These are phyloP conservation scores for Nerophis lumbriciformis DNA, from an alignment of 2,113 vertebrate species.

Conservation along the genomic window DNA sequence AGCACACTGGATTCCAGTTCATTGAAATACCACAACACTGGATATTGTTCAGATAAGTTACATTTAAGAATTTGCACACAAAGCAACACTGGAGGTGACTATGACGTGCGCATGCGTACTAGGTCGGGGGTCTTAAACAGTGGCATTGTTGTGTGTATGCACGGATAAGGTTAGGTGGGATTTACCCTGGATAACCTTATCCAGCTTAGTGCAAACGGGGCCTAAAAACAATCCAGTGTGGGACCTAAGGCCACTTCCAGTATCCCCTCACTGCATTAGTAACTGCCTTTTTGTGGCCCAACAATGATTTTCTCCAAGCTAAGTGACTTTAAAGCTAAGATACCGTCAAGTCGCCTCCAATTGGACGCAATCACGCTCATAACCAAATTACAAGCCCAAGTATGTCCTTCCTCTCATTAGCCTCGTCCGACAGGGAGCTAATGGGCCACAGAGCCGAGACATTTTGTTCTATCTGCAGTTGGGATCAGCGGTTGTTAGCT, in stretches of 20 bases:
- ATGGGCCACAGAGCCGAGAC: slow-evolving; percentile 36
- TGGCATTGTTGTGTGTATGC: too few species aligned
- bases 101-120: too few species aligned
- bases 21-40: too few species aligned
- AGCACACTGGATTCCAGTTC: too few species aligned
- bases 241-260: slow-evolving; percentile 13
- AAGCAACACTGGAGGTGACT: too few species aligned
- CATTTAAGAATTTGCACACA: too few species aligned
- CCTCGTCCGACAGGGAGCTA: slow-evolving; percentile 36
- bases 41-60: too few species aligned
- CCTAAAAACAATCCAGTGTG: not conserved
- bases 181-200: too few species aligned
- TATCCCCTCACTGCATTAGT: slow-evolving; percentile 41
- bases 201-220: too few species aligned
- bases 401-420: slow-evolving; percentile 34
- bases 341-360: slow-evolving; percentile 26
- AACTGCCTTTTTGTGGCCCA: slow-evolving; percentile 32
- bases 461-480: slow-evolving; percentile 42
- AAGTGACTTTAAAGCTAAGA: slow-evolving; percentile 22
- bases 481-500: slow-evolving; percentile 46
- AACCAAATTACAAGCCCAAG: slow-evolving; percentile 56
- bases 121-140: too few species aligned
- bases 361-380: slow-evolving; percentile 30
- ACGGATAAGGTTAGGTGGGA: too few species aligned
- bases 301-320: slow-evolving; percentile 41